Percentiles rank a stretch among this genome's conserved stretches.
These are phyloP conservation scores for Drosophila lacteicornis DNA, from an alignment of 1,140 invertebrate species.

Conservation along the genomic window DNA sequence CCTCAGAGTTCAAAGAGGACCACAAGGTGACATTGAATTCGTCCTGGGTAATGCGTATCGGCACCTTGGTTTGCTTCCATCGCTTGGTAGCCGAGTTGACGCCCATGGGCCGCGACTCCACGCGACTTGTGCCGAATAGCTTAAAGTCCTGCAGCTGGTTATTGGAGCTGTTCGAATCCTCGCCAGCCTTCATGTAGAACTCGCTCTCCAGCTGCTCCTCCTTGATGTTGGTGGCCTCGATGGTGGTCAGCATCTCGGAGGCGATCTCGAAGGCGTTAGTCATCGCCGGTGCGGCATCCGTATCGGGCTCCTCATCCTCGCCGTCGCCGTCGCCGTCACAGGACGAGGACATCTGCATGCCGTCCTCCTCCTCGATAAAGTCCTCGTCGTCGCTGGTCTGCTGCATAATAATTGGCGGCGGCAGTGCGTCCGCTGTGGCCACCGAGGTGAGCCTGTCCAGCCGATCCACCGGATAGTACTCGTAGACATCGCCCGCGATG, in stretches of 20 bases:
- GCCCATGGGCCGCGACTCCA: slow-evolving; percentile 28
- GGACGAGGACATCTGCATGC: slow-evolving; percentile 52
- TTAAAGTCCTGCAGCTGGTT: slow-evolving; percentile 68
- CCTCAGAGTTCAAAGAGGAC: slow-evolving; percentile 72
- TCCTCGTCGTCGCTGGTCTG: slow-evolving; percentile 69
- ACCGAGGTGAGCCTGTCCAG: slow-evolving; percentile 63
- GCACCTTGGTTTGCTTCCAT: slow-evolving; percentile 78
- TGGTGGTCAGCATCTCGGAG: slow-evolving; percentile 70
- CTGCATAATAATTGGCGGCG: slow-evolving; percentile 79
- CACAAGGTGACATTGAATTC: slow-evolving; percentile 75
- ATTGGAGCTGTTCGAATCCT: slow-evolving; percentile 69
- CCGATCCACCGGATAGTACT: slow-evolving; percentile 72
- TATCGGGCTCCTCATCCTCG: slow-evolving; percentile 22
- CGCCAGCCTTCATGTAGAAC: slow-evolving; percentile 69
- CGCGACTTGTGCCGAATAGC: slow-evolving; percentile 53
- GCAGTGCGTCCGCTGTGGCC: slow-evolving; percentile 69
- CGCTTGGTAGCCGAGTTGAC: slow-evolving; percentile 49
- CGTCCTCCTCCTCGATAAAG: slow-evolving; percentile 52
- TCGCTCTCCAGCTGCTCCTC: slow-evolving; percentile 73
- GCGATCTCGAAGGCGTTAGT: slow-evolving; percentile 70
- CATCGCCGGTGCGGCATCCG: slow-evolving; percentile 30
- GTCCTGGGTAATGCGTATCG: slow-evolving; percentile 74
- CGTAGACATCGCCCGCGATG: slow-evolving; percentile 70
- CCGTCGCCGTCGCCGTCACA: slow-evolving; percentile 46
- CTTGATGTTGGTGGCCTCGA: slow-evolving; percentile 70